Percentiles rank a stretch among this genome's conserved stretches.
Conservation (phyloP, 2,888 invertebrate species). For the Troides oblongomaculatus region DNA sequence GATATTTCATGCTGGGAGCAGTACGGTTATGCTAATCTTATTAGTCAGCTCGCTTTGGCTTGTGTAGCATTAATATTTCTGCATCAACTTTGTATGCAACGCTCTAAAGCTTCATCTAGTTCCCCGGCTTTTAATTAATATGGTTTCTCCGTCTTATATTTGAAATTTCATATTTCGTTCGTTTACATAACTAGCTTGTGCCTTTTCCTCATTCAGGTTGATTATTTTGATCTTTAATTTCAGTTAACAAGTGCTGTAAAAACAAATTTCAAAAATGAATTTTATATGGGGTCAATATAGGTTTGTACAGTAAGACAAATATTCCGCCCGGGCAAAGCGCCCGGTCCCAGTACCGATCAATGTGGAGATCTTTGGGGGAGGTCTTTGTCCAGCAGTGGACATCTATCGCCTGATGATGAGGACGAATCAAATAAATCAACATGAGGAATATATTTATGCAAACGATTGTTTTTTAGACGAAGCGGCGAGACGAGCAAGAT, state of each 20-base stretch:
- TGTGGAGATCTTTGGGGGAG: no score
- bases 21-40: constrained; percentile 75
- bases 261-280: background rate
- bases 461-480: no score
- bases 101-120: constrained; percentile 31
- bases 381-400: no score
- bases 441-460: no score
- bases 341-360: no score
- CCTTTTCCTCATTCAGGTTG: background rate
- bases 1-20: constrained; percentile 63
- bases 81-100: constrained; percentile 43
- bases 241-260: background rate
- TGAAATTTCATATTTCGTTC: constrained; percentile 14
- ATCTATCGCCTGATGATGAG: no score
- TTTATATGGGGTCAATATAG: no score
- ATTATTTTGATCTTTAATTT: background rate
- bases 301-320: no score
- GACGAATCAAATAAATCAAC: no score
- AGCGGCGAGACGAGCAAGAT: no score
- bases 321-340: no score
- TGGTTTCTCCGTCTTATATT: constrained; percentile 14
- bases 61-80: constrained; percentile 58
- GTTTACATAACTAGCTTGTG: background rate
- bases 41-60: constrained; percentile 71
- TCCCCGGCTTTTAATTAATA: constrained; percentile 29